Base-by-base conservation (phyloP, 2,888 invertebrate species). In the Parthenolecanium corni region DNA sequence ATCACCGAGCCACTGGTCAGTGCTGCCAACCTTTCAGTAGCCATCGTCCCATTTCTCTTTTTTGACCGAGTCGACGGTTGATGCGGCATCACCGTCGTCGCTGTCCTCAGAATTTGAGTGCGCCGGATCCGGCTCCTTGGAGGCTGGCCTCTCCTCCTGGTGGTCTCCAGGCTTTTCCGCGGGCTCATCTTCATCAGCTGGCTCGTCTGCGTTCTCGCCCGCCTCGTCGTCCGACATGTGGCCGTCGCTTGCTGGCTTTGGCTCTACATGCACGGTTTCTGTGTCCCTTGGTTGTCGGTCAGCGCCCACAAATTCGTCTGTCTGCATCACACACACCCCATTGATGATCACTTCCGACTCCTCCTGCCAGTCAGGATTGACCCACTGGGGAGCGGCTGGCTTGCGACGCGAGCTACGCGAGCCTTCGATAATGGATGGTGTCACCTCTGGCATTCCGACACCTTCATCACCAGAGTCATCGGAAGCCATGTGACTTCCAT, bases 331-430 rank as follows among this genome's bases (percentile, higher is more conserved):
- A 72, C 92, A 92, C 24, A 93, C 92, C 1, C 93, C 93, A 72
- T 93, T 93, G 70, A 92, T 91, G 71, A 92, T 91, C 24, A 90
- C 89, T 72, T 89, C 89, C 58, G 75, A 75, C 56, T 77, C 77
- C 71, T 86, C 87, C 71, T 87, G 87, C 88, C 89, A 89, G 70
- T 90, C 90, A 6, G 95, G 95, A 74, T 94, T 94, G 3, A 95
- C 92, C 92, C 95, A 94, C 75, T 96, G 94, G 1, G 96, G 95
- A 61, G 94, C 93, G 1, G 92, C 93, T 1, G 94, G 92, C 77
- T 96, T 96, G 70, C 95, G 81, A 66, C 92, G 77, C 51, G 82
- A 79, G 70, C 83, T 74, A 6, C 71, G 64, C 36, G 69, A 66
- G 5, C 31, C 31, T 68, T 67, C 70, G 63, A 53, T 46, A 6